phyloP scores from a whole-genome alignment of 1,140 invertebrate species.

The Zaprionus davidi region DNA sequence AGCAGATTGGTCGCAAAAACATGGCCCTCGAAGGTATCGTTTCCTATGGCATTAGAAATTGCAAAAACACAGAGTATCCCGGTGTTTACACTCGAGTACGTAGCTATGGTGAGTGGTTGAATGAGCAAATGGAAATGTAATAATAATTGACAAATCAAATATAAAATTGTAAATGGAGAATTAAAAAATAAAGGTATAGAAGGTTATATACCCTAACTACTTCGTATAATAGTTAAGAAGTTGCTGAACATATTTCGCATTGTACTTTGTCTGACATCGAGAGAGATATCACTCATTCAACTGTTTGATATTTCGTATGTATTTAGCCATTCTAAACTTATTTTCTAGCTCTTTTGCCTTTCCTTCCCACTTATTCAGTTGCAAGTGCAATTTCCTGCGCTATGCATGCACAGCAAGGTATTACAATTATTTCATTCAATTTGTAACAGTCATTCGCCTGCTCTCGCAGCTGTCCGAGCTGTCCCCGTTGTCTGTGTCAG shows the following conservation, averaged over 20 bases:
- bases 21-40: background rate
- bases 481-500: conserved; percentile 49
- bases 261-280: too few relatives aligned
- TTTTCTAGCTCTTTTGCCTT: background rate
- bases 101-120: background rate
- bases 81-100: background rate
- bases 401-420: background rate
- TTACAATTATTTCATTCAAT: conserved; percentile 20
- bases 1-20: background rate
- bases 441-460: conserved; percentile 2
- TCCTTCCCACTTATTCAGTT: background rate
- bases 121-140: background rate
- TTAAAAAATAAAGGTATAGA: too few relatives aligned
- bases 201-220: too few relatives aligned
- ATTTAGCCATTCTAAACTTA: background rate
- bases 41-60: background rate
- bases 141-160: too few relatives aligned
- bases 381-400: background rate
- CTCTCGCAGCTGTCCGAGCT: background rate
- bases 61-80: background rate
- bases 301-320: background rate
- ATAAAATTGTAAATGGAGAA: too few relatives aligned
- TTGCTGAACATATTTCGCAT: too few relatives aligned
- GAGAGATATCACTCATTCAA: background rate
- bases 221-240: too few relatives aligned